Evolutionary conservation across 2,888 invertebrate species (phyloP), one percentile per base, ranked within the genome.

Genomic region (Dichetophora obliterata): DNA sequence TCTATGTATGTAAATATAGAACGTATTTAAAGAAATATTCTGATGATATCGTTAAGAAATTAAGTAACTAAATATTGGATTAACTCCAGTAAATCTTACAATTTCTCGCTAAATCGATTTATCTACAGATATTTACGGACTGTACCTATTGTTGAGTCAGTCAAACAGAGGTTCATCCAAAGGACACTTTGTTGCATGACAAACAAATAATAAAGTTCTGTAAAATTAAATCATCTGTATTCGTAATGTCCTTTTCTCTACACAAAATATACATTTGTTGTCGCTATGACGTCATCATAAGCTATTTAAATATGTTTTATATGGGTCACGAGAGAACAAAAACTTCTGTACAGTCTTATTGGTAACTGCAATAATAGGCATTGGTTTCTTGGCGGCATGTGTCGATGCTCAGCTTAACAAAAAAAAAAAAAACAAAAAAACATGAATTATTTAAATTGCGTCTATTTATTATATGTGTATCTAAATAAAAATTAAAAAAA

Each of bases 341-440:
- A 72, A 72, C 57, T 74, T 68, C 65, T 73, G 77, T 73, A 70
- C 43, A 77, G 3, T 65, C 63, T 75, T 75, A 77, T 81, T 80
- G 78, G 75, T 76, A 66, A 78, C 80, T 77, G 37, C 43, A 75
- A 79, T 50, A 77, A 79, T 91, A 92, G 92, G 92, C 92, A 92
- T 92, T 92, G 92, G 92, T 93, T 93, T 93, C 93, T 93, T 93
- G 93, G 93, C 92, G 93, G 93, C 93, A 93, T 93, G 92, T 92
- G 91, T 89, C 86, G 86, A 85, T 81, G 78, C 76, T 73, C 52
- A 73, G 76, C 52, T 54, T 70, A 54, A 78, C 14, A 79, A 75
- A 77, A 78, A 59, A 77, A 52, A 72, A 69, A 66, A 71, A 75
- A 43, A 50, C 59, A 22, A 74, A 73, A 50, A 59, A 75, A 43